Base-by-base conservation (phyloP, 30 jellyfish, hydroid and myxozoan species). In the Aurelia sp. region DNA sequence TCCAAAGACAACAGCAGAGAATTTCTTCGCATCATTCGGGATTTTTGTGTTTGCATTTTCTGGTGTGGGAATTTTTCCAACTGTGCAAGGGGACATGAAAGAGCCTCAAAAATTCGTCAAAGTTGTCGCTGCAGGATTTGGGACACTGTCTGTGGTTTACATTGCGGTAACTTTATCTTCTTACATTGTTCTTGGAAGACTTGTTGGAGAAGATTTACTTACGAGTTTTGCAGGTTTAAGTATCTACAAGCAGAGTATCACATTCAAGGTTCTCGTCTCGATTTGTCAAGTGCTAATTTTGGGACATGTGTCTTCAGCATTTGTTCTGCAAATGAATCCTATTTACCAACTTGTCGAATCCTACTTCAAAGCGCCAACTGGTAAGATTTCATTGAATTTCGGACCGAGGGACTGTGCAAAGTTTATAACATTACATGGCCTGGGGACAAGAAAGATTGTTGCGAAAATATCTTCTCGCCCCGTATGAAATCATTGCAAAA, bases 61-160 rank as follows among this genome's bases (percentile, higher is more conserved):
- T 31, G 98, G 98, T 1, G 89, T 86, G 22, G 90, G 97, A n/a
- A 93, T 93, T 16, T 93, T 93, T 68, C 98, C 98, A 37, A 87
- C 98, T 50, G 92, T 93, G 22, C 98, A 93, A 58, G 80, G 86
- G 72, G 98, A 93, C 82, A 75, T 93, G 97, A 87, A 87, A 37
- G 82, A 93, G 27, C 98, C 98, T 3, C 92, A 82, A 41, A 76
- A 87, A 57, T 93, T 93, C 74, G 44, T 75, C n/a, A 74, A 65
- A 21, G 94, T 96, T 17, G 94, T 93, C 55, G 78, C 82, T 13
- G 53, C 86, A 37, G 98, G 98, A 5, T 93, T 88, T 61, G 17
- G 78, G 23, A 84, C 86, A 19, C 92, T 93, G 48, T 40, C 97
- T 31, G 27, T 76, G 31, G 89, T 93, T 23, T 93, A 93, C 81